These are phyloP conservation scores for Mus musculus DNA, from an alignment of 2,113 vertebrate species.

Conservation along the genomic window DNA sequence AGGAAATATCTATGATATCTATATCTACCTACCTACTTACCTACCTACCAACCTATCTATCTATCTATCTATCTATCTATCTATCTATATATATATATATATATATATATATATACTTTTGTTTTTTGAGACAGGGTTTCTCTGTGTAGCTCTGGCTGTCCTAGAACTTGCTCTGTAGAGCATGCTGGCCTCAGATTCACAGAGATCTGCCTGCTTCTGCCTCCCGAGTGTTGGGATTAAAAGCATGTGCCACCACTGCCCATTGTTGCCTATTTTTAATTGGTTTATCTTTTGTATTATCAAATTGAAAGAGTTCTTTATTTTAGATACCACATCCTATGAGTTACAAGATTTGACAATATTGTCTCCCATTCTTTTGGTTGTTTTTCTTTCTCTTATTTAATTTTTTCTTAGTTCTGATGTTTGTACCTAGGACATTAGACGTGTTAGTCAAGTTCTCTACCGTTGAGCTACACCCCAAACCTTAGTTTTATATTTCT, in stretches of 20 bases:
- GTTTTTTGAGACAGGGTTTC: neutral
- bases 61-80: too few relatives aligned
- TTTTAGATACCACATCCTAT: neutral
- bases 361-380: neutral
- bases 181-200: neutral
- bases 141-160: neutral
- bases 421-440: neutral
- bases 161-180: neutral
- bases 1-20: too few relatives aligned
- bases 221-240: neutral
- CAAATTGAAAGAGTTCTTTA: neutral
- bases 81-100: too few relatives aligned
- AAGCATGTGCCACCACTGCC: neutral
- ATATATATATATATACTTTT: neutral
- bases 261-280: neutral
- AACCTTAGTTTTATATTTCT: neutral
- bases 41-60: too few relatives aligned
- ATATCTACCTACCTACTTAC: too few relatives aligned
- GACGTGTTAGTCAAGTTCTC: neutral
- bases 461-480: neutral
- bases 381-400: neutral
- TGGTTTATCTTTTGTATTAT: neutral
- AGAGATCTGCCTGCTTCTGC: neutral
- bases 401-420: neutral
- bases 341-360: neutral